Evolutionary conservation across 1,140 invertebrate genomes (phyloP).

Genomic region (Bombus ignitus): DNA sequence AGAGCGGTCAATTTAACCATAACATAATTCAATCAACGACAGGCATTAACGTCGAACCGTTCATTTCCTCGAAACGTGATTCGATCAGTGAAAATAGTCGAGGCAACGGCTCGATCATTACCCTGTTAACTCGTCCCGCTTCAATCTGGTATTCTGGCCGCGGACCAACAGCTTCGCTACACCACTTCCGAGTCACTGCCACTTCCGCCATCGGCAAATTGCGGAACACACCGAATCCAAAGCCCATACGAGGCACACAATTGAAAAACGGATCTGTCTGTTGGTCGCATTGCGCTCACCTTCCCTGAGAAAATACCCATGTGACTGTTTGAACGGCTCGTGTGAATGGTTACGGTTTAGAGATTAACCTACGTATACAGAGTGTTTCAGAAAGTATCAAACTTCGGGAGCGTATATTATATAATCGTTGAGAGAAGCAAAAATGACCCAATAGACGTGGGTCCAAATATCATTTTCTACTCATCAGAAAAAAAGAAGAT

Average conservation of each 20-base stretch:
- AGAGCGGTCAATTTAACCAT: background rate
- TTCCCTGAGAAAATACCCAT: constrained; percentile 75
- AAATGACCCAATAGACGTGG: background rate
- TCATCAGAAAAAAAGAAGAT: too few species aligned
- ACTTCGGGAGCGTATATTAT: background rate
- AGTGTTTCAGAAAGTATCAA: background rate
- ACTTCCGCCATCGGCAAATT: constrained; percentile 14
- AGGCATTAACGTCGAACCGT: background rate
- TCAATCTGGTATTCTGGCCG: background rate
- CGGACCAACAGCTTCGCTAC: background rate
- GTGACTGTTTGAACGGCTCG: constrained; percentile 52
- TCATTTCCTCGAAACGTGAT: constrained; percentile 16
- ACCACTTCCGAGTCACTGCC: background rate
- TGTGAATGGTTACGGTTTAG: constrained; percentile 71
- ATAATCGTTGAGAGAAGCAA: background rate
- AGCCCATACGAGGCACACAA: constrained; percentile 24
- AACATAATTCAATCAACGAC: background rate
- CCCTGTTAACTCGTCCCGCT: background rate
- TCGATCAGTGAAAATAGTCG: background rate
- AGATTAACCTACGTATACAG: constrained; percentile 42
- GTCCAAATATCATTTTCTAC: background rate
- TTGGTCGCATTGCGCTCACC: constrained; percentile 40
- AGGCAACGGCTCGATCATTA: background rate
- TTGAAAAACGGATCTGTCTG: constrained; percentile 39
- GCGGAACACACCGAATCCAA: constrained; percentile 1